Conservation (phyloP, 2,797 vertebrate species). For the Scolopax bukidnonensis region DNA sequence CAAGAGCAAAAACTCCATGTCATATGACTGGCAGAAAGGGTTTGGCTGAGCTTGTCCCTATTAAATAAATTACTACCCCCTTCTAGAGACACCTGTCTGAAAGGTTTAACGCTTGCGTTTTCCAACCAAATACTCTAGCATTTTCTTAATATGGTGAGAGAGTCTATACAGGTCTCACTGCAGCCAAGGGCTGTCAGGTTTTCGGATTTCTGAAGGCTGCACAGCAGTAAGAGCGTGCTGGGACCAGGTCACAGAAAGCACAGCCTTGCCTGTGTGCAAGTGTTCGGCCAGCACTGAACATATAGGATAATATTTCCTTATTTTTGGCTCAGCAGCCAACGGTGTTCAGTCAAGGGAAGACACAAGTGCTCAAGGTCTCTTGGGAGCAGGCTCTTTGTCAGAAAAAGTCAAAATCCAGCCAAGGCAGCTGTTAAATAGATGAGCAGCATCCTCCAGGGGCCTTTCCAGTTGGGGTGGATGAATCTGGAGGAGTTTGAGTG, state of each 20-base stretch:
- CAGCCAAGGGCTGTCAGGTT: not conserved
- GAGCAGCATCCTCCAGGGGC: constrained; percentile 44
- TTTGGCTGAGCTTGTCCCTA: not conserved
- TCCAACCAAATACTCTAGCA: not conserved
- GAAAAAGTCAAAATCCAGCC: constrained; percentile 24
- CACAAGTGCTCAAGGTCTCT: constrained; percentile 1
- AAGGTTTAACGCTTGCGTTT: not conserved
- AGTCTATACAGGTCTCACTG: not conserved
- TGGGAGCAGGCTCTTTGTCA: constrained; percentile 31
- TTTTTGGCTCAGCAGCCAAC: not conserved
- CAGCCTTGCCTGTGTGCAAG: not conserved
- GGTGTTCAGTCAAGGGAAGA: not conserved
- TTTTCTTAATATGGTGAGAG: not conserved
- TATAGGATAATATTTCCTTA: not conserved
- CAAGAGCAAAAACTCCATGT: not conserved
- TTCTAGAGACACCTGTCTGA: not conserved
- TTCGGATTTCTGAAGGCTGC: rapidly evolving
- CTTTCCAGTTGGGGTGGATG: constrained; percentile 41
- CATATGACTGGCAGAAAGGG: not conserved
- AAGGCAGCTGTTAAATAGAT: constrained; percentile 29
- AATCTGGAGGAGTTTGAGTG: constrained; percentile 57
- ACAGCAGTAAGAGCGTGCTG: not conserved
- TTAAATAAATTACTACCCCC: not conserved
- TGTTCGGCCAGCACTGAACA: not conserved
- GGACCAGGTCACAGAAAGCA: not conserved